These are phyloP conservation scores for Erebia ligea DNA, from an alignment of 2,888 invertebrate species.

Conservation along the genomic window DNA sequence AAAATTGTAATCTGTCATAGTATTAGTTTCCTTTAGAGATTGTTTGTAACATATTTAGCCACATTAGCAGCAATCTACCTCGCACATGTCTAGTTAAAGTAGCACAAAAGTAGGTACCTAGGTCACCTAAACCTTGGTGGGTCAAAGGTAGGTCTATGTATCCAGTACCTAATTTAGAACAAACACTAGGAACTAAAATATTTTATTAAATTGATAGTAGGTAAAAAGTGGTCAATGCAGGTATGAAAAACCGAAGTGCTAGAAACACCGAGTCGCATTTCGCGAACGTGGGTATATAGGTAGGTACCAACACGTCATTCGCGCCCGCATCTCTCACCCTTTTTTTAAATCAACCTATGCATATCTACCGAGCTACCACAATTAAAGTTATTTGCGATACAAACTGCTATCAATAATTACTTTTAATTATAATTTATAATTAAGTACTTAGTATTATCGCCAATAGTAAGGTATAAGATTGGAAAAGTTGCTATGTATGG, in stretches of 20 bases:
- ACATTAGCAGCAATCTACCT: no score
- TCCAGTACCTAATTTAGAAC: no score
- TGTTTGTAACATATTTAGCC: no score
- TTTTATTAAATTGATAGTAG: no score
- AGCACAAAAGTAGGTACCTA: no score
- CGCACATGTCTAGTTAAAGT: no score
- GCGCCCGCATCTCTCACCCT: slow-evolving; percentile 68
- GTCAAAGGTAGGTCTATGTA: no score
- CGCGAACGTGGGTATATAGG: slow-evolving; percentile 37
- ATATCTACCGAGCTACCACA: slow-evolving; percentile 37
- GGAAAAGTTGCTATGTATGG: background rate
- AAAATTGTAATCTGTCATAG: no score
- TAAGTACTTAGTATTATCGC: slow-evolving; percentile 12
- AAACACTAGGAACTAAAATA: no score
- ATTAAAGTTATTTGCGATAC: slow-evolving; percentile 38
- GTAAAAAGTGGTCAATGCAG: background rate
- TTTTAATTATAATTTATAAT: slow-evolving; percentile 25
- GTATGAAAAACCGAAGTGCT: background rate
- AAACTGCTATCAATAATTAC: slow-evolving; percentile 35
- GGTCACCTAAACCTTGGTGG: no score
- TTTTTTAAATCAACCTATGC: slow-evolving; percentile 46
- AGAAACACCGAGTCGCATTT: slow-evolving; percentile 7
- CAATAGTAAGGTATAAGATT: slow-evolving; percentile 14
- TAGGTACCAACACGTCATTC: slow-evolving; percentile 40
- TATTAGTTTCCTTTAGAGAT: no score